A percentile compares a stretch with the other conserved stretches of the same genome.
Evolutionary conservation across 2,797 vertebrate genomes (phyloP).

Genomic region (Pagetopsis macropterus): DNA sequence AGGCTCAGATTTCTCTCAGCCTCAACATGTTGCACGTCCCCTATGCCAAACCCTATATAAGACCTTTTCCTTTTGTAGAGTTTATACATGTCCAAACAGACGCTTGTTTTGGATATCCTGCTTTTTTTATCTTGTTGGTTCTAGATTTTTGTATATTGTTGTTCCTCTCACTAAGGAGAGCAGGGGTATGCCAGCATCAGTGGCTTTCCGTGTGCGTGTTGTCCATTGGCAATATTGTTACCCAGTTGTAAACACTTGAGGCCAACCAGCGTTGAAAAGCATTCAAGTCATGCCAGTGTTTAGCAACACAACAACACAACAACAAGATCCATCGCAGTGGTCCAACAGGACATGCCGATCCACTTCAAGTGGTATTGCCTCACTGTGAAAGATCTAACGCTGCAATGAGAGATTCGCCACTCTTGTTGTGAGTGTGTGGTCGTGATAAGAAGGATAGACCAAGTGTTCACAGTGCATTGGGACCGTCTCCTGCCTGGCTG

Average conservation of each 20-base stretch:
- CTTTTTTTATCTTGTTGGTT: constrained; percentile 31
- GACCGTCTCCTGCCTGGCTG: constrained; percentile 4
- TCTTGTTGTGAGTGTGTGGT: constrained; percentile 14
- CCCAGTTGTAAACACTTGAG: constrained; percentile 42
- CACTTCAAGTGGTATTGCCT: constrained; percentile 57
- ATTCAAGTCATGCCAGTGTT: constrained; percentile 67
- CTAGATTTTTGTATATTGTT: accelerated
- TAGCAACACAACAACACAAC: constrained; percentile 63
- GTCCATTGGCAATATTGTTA: constrained; percentile 28
- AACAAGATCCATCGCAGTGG: constrained; percentile 49
- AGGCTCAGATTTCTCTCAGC: constrained; percentile 53
- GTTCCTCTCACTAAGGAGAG: not conserved
- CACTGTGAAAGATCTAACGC: constrained; percentile 60
- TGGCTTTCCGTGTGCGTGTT: constrained; percentile 25
- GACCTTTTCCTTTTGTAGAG: constrained; percentile 24
- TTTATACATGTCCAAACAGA: constrained; percentile 47
- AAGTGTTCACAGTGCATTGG: constrained; percentile 48
- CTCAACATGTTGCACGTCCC: constrained; percentile 24
- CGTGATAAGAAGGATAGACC: constrained; percentile 28
- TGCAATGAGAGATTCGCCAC: constrained; percentile 38
- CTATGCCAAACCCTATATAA: constrained; percentile 17
- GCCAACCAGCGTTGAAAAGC: constrained; percentile 53
- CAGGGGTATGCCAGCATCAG: not conserved
- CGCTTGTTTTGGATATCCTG: constrained; percentile 10
- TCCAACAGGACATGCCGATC: constrained; percentile 36